A percentile compares a stretch with the other conserved stretches of the same genome.
These are phyloP conservation scores for Apamea epomidion DNA, from an alignment of 2,888 invertebrate genomes.

Conservation along the genomic window DNA sequence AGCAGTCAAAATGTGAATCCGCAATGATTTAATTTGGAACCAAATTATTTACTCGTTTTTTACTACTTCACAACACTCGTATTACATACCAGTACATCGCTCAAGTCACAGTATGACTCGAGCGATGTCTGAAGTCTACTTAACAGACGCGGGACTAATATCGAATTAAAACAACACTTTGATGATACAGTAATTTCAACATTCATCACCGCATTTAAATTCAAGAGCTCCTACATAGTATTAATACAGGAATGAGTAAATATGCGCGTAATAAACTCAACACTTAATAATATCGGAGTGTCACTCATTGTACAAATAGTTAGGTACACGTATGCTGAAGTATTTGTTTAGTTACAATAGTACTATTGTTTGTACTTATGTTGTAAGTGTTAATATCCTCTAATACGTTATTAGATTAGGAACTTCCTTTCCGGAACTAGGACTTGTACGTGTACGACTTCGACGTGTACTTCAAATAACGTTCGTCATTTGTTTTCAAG, in stretches of 20 bases:
- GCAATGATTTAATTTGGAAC: neutral
- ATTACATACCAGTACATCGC: too few relatives aligned
- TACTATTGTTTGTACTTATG: slow-evolving; percentile 21
- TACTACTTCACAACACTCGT: neutral
- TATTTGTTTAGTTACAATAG: slow-evolving; percentile 31
- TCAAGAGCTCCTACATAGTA: slow-evolving; percentile 21
- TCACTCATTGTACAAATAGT: slow-evolving; percentile 32
- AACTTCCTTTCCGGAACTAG: slow-evolving; percentile 46
- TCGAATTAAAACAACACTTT: neutral
- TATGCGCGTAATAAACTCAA: slow-evolving; percentile 20
- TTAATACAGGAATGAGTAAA: slow-evolving; percentile 21
- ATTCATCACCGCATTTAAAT: slow-evolving; percentile 6
- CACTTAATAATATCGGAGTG: slow-evolving; percentile 33
- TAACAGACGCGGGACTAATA: neutral
- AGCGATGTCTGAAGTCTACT: neutral
- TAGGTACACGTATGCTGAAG: slow-evolving; percentile 7
- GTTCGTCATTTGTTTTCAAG: slow-evolving; percentile 24
- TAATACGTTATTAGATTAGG: slow-evolving; percentile 32
- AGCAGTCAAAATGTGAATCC: neutral
- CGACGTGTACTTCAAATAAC: neutral
- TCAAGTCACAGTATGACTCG: neutral
- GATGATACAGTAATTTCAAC: slow-evolving; percentile 9
- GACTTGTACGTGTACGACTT: neutral
- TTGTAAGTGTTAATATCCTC: slow-evolving; percentile 46
- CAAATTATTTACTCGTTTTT: neutral